Base-by-base conservation (phyloP, 2,888 invertebrate genomes). In the Drosophila nr. perissopoda region DNA sequence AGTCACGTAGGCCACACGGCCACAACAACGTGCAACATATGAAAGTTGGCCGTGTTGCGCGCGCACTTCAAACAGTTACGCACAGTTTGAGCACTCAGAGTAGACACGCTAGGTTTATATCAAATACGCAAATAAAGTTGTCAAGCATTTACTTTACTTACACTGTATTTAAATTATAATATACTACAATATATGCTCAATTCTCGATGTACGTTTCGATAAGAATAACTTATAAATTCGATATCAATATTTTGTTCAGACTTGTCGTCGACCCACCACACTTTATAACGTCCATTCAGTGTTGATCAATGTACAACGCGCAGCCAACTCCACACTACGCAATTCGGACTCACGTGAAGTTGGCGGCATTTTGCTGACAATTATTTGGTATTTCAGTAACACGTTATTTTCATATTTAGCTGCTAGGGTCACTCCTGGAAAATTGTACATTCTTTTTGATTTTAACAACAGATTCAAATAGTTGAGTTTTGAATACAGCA, bases 1-100 rank as follows among this genome's bases (percentile, higher is more conserved):
- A 90, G 90, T 90, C 90, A 90, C 90, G 90, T 90, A 90, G 90
- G 88, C 90, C 85, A 73, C 59, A 76, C 70, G 73, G 62, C 36
- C 33, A 45, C 31, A 16, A 36, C 75, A 79, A 72, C 77, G 78
- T 90, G 74, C 87, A 88, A 86, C 87, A 88, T 90, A 85, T 63
- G 60, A 25, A 21, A 45, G 56, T 60, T 65, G 62, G n/a, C 13
- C 52, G 40, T 63, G 10, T 38, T 58, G 51, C 80, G 67, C 80
- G 78, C 80, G 64, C 56, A 61, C 51, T 78, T 80, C 29, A 45
- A 78, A 76, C n/a, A 3, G 6, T 8, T 10, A 16, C 11, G 0
- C n/a, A 25, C 21, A 10, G 8, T n/a, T 18, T 5, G 2, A 1
- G 16, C 10, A 27, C n/a, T 38, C 13, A 11, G 11, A 29, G 4